Base-by-base conservation (phyloP, 2,888 invertebrate species). In the Xestia xanthographa region DNA sequence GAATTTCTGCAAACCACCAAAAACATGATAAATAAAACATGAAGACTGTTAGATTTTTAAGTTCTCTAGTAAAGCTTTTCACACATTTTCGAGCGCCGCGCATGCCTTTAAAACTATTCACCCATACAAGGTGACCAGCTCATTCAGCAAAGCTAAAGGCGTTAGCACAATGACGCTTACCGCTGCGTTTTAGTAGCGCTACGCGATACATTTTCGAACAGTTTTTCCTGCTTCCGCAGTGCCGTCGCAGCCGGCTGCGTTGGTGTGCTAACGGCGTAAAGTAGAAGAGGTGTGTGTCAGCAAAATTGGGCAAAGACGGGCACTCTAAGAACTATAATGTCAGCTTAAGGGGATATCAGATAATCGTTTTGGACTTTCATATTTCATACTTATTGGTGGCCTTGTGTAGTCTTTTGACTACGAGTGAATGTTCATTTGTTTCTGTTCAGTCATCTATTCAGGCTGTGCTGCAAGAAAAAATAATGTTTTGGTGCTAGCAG, bases 1-100 rank as follows among this genome's bases (percentile, higher is more conserved):
- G 99, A 98, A 95, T 98, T 99, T 91, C 98, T 98, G 95, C 9
- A 95, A 95, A 81, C 66, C 74, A 76, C 62, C 75, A 72, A 60
- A 48, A 20, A n/a, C 34, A n/a, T 9, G 14, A 43, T 77, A 20
- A 48, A 56, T 22, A 81, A 60, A 38, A 20, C 41, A 2, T 3
- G 11, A 17, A 43, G 29, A 29, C 6, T 5, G 14, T 12, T 8
- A 5, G 1, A 41, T 29, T n/a, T 34, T 48, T 8, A 41, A 56
- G 53, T 67, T 29, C 3, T 79, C 79, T 79, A 81, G 53, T 73
- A 34, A 79, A 79, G 79, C 79, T 29, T 72, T 66, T 45, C 81
- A 80, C 81, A 79, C 81, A 66, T 66, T 71, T 72, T 56, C 38
- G 78, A 66, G 65, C 68, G 77, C 67, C 80, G 77, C 50, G 73